Evolutionary conservation across 1,140 invertebrate species (phyloP).

Genomic region (Hetaerina americana): DNA sequence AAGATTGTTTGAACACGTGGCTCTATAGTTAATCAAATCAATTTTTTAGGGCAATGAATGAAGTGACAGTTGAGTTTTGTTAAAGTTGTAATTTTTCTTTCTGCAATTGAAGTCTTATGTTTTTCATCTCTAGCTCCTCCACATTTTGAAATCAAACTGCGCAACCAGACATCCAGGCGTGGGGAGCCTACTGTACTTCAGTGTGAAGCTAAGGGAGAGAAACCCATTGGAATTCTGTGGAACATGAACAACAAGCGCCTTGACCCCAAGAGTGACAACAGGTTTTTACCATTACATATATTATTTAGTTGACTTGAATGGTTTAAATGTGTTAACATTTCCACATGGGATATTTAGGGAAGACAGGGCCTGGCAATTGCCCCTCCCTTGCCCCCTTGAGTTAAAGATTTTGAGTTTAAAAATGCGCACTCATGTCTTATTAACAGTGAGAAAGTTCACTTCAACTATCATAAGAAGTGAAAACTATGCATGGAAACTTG

Average conservation of each 20-base stretch:
- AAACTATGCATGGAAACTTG: too few species aligned
- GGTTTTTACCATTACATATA: too few species aligned
- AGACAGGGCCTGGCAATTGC: too few species aligned
- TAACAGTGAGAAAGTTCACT: too few species aligned
- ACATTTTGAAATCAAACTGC: conserved; percentile 83
- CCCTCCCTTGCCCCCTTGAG: too few species aligned
- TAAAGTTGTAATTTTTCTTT: conserved; percentile 4
- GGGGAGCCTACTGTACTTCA: conserved; percentile 84
- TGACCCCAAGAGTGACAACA: conserved; percentile 67
- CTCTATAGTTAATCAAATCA: conserved; percentile 1
- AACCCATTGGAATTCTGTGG: conserved; percentile 91
- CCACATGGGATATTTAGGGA: too few species aligned
- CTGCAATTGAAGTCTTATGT: conserved; percentile 10
- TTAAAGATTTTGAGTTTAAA: too few species aligned
- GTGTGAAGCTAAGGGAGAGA: conserved; percentile 92
- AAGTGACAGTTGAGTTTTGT: not conserved
- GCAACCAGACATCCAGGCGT: conserved; percentile 76
- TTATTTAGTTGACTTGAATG: too few species aligned
- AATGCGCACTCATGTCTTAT: too few species aligned
- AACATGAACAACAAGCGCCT: conserved; percentile 87
- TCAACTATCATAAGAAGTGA: too few species aligned
- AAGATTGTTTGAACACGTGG: not conserved
- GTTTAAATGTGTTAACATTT: too few species aligned
- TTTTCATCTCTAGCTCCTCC: conserved; percentile 60
- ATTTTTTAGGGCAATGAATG: not conserved